Base-by-base conservation (phyloP, 2,888 invertebrate genomes). In the Euplexia lucipara region DNA sequence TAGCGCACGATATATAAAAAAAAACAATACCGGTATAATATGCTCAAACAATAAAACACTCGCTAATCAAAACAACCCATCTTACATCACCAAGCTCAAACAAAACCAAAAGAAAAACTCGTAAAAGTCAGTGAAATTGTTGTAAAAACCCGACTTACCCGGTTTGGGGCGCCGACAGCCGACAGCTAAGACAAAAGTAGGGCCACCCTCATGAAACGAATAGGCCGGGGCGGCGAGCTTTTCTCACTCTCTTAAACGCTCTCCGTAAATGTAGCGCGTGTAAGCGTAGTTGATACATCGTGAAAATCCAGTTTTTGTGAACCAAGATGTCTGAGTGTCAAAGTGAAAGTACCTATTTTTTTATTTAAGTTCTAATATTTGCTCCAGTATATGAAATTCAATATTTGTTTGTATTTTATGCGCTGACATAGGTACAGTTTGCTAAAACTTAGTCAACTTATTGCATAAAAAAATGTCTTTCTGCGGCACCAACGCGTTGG, bases 201-300 rank as follows among this genome's bases (percentile, higher is more conserved):
- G 88, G 89, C 81, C 87, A 88, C 92, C 93, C 92, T 91, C 88
- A 85, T 86, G 92, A 90, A 92, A 92, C 93, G 92, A 93, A 93
- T 92, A 93, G 92, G 93, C 92, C 91, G 90, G 89, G 88, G 92
- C 92, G 91, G 89, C 92, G 86, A 93, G 93, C 93, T 93, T 94
- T 94, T 94, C 94, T 93, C 94, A 95, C 95, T 95, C 93, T 92
- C 93, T 92, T 93, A 93, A 93, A 93, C 90, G 88, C 90, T 90
- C 90, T 88, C 83, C 85, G 83, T 86, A 83, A 85, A 78, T 88
- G 70, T 85, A 92, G 81, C 20, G 56, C 69, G 87, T 75, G 42
- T 12, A 1, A 51, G 0, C 1, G 0, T 10, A 44, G 26, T 90
- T 91, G 90, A 87, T 91, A 86, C 87, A 90, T 85, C 42, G 34